phyloP scores from a whole-genome alignment of 2,888 invertebrate species.

The Melanotus villosus region DNA sequence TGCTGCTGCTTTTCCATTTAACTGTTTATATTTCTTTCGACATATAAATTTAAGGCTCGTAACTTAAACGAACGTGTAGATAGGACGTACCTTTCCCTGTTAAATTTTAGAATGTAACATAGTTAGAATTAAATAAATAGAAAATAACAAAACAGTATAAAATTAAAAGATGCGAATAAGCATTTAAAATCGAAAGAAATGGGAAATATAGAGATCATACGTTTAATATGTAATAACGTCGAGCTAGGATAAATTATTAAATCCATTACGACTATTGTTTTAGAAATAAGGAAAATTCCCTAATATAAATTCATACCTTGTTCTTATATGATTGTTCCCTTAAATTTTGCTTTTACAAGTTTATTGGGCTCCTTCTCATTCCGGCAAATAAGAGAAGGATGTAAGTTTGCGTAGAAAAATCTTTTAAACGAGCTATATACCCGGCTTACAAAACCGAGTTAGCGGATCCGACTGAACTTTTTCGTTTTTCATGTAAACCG shows the following conservation, averaged over 20 bases:
- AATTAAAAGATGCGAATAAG: too few species aligned
- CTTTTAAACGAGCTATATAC: constrained; percentile 42
- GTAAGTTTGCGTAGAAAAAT: constrained; percentile 38
- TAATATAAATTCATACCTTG: constrained; percentile 45
- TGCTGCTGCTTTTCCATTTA: constrained; percentile 38
- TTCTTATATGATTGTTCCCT: constrained; percentile 33
- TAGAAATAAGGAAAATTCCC: constrained; percentile 40
- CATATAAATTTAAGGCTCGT: constrained; percentile 1
- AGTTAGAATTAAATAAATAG: too few species aligned
- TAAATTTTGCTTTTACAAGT: constrained; percentile 31
- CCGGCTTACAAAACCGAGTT: constrained; percentile 49
- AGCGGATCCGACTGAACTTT: constrained; percentile 51
- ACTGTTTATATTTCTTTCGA: constrained; percentile 28
- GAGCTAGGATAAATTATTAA: constrained; percentile 36
- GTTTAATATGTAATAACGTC: not conserved
- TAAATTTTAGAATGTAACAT: not conserved
- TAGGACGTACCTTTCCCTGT: not conserved
- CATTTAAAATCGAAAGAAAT: too few species aligned
- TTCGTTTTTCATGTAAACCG: constrained; percentile 50
- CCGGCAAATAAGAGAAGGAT: constrained; percentile 25
- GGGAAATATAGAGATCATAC: not conserved
- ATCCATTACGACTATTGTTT: constrained; percentile 42
- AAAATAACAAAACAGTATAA: too few species aligned
- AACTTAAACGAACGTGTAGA: constrained; percentile 2
- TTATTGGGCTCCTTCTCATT: constrained; percentile 5